A percentile compares a stretch with the other conserved stretches of the same genome.
Evolutionary conservation across 2,888 invertebrate genomes (phyloP).

Genomic region (Cantharis flavilabris): DNA sequence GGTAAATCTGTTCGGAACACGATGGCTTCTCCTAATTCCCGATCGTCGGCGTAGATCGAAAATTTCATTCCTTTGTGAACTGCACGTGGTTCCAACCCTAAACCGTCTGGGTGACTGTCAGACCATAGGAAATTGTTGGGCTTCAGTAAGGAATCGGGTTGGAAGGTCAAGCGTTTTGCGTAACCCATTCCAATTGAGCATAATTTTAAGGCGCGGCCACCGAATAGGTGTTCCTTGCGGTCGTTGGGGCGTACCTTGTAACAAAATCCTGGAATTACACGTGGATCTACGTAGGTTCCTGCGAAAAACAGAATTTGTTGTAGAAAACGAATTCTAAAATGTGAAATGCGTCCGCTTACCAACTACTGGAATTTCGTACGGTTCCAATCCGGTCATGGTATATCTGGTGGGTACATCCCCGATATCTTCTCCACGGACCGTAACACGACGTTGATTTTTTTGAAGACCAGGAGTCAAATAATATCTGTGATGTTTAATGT

Average conservation of each 20-base stretch:
- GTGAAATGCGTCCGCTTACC: conserved; percentile 59
- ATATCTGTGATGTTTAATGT: conserved; percentile 59
- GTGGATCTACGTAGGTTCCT: conserved; percentile 72
- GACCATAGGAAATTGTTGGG: conserved; percentile 78
- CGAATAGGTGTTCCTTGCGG: conserved; percentile 66
- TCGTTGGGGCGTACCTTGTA: conserved; percentile 74
- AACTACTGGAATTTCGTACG: conserved; percentile 68
- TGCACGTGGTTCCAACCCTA: conserved; percentile 70
- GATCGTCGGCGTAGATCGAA: conserved; percentile 62
- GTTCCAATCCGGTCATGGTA: conserved; percentile 65
- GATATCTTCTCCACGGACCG: conserved; percentile 65
- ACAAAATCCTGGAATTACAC: conserved; percentile 73
- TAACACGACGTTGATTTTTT: conserved; percentile 65
- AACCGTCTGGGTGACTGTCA: conserved; percentile 74
- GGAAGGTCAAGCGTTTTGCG: conserved; percentile 75
- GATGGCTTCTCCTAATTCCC: conserved; percentile 66
- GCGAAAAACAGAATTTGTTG: conserved; percentile 47
- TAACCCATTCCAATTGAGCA: conserved; percentile 75
- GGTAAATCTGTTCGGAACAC: conserved; percentile 72
- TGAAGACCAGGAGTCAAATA: conserved; percentile 69
- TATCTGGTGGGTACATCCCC: conserved; percentile 69
- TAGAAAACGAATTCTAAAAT: not conserved
- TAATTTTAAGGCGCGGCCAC: conserved; percentile 66
- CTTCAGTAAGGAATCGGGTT: conserved; percentile 63
- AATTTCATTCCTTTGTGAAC: conserved; percentile 71